Evolutionary conservation across 2,113 vertebrate species (phyloP).

Genomic region (Galeopterus variegatus): DNA sequence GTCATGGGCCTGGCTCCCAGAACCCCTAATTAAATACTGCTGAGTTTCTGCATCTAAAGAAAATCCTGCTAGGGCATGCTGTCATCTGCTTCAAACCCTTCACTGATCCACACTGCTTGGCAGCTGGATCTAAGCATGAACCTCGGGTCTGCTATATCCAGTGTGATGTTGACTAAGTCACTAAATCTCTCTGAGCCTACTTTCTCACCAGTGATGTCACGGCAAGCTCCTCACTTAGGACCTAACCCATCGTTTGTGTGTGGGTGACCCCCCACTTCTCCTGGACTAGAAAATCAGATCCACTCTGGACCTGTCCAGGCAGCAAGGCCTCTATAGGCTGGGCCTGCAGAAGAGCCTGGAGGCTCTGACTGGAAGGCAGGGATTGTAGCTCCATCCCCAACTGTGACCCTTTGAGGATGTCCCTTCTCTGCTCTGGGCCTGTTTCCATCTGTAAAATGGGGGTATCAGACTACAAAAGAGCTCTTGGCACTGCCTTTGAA

Average conservation of each 20-base stretch:
- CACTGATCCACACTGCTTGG: background rate
- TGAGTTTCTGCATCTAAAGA: background rate
- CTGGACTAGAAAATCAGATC: background rate
- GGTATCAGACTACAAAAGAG: background rate
- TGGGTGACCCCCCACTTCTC: background rate
- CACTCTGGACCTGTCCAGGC: background rate
- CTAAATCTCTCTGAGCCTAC: background rate
- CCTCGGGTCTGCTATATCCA: background rate
- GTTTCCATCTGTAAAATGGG: background rate
- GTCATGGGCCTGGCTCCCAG: background rate
- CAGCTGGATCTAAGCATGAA: background rate
- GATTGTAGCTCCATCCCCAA: background rate
- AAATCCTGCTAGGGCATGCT: background rate
- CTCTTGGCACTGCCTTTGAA: background rate
- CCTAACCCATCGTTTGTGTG: too few relatives aligned
- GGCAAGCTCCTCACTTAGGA: background rate
- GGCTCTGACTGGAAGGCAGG: background rate
- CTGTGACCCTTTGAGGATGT: background rate
- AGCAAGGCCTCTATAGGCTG: background rate
- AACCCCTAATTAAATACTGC: background rate
- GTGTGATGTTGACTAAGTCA: background rate
- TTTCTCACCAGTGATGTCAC: background rate
- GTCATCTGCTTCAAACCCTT: background rate
- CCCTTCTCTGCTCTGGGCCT: background rate
- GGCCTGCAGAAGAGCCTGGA: background rate